These are phyloP conservation scores for Pelodytes ibericus DNA, from an alignment of 2,797 vertebrate genomes.

Conservation along the genomic window DNA sequence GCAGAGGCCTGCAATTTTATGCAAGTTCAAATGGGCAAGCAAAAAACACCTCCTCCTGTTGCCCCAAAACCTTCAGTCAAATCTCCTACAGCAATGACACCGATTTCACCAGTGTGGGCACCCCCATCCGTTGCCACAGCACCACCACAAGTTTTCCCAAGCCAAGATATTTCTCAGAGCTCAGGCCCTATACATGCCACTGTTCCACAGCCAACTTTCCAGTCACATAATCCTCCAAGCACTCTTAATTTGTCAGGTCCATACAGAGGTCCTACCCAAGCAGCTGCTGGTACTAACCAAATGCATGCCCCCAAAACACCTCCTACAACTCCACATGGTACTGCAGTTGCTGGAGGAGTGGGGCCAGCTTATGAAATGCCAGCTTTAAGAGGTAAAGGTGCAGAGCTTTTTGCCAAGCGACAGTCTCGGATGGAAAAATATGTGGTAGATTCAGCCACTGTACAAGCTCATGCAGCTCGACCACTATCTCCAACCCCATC, in stretches of 20 bases:
- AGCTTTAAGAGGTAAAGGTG: conserved; percentile 89
- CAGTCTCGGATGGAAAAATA: conserved; percentile 98
- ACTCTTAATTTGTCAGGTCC: conserved; percentile 71
- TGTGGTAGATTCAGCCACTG: conserved; percentile 93
- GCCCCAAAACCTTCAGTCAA: conserved; percentile 90
- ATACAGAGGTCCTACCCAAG: conserved; percentile 74
- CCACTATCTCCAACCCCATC: conserved; percentile 88
- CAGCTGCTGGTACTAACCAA: conserved; percentile 59
- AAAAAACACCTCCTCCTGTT: conserved; percentile 93
- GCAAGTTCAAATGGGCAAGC: conserved; percentile 81
- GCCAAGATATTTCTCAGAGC: conserved; percentile 73
- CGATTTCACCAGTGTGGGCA: conserved; percentile 84
- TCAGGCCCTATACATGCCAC: conserved; percentile 53
- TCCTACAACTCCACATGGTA: conserved; percentile 75
- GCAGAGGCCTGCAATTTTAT: conserved; percentile 99
- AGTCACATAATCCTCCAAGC: conserved; percentile 71
- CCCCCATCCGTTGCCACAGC: conserved; percentile 71
- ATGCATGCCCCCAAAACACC: conserved; percentile 68
- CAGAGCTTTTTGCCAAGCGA: conserved; percentile 94
- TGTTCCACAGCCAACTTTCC: conserved; percentile 62
- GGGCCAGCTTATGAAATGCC: conserved; percentile 87
- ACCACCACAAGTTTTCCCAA: conserved; percentile 78
- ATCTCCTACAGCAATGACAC: conserved; percentile 70
- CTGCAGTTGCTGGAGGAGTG: conserved; percentile 62
- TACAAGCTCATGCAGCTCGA: conserved; percentile 86